These are phyloP conservation scores for Chydorus sphaericus DNA, from an alignment of 2,888 invertebrate genomes.

Conservation along the genomic window DNA sequence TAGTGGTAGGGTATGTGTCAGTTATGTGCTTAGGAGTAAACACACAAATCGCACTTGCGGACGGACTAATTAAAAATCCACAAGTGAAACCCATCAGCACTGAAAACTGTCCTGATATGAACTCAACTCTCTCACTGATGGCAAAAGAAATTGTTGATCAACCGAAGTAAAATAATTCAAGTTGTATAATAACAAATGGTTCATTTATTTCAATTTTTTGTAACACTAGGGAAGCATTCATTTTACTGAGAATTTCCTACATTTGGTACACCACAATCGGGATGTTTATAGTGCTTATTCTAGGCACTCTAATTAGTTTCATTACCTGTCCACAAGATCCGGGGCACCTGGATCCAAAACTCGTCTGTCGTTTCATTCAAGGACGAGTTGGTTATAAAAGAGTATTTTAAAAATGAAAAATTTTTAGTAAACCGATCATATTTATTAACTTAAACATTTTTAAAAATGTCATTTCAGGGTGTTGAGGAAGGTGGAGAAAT, in stretches of 20 bases:
- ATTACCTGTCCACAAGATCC: constrained; percentile 38
- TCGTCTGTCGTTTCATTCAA: constrained; percentile 33
- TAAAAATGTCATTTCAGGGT: no score
- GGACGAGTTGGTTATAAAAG: no score
- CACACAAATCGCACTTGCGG: constrained; percentile 17
- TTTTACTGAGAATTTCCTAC: constrained; percentile 60
- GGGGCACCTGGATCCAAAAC: constrained; percentile 38
- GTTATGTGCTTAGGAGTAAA: constrained; percentile 29
- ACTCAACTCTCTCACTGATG: no score
- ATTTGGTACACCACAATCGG: constrained; percentile 69
- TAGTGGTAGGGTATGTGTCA: constrained; percentile 23
- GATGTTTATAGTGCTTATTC: constrained; percentile 44
- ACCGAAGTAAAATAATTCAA: no score
- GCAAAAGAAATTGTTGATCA: no score
- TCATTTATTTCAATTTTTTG: no score
- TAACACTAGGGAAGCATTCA: no score
- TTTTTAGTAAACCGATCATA: no score
- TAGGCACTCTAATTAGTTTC: constrained; percentile 50
- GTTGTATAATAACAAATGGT: no score
- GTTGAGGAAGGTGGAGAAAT: no score
- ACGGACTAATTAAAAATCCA: neutral
- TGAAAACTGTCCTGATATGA: constrained; percentile 20
- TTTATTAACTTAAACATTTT: no score
- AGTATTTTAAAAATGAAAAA: no score
- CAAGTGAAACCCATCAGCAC: neutral